A percentile compares a stretch with the other conserved stretches of the same genome.
Evolutionary conservation across 2,888 invertebrate species (phyloP).

Genomic region (Scelioninae gen. 2): DNA sequence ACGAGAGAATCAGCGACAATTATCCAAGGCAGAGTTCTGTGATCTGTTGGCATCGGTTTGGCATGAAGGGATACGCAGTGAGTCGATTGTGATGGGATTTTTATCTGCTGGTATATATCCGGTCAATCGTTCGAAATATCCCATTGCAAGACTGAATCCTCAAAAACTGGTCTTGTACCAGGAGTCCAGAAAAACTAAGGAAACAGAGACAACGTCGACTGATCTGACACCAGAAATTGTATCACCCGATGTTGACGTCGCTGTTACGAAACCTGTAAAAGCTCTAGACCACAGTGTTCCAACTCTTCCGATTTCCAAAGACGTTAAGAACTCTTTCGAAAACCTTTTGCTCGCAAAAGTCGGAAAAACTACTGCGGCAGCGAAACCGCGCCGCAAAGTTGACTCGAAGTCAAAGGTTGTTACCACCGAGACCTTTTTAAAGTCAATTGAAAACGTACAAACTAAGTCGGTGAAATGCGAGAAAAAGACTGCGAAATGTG

Average conservation of each 20-base stretch:
- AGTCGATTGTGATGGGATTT: slow-evolving; percentile 27
- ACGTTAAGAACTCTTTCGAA: slow-evolving; percentile 28
- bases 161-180: no score
- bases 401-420: slow-evolving; percentile 14
- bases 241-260: no score
- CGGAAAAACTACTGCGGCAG: not conserved
- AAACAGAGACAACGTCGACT: no score
- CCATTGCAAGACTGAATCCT: slow-evolving; percentile 11
- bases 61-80: slow-evolving; percentile 3
- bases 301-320: no score
- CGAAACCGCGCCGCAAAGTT: slow-evolving; percentile 27
- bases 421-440: slow-evolving; percentile 22
- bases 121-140: slow-evolving; percentile 14
- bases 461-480: not conserved
- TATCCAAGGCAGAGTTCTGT: slow-evolving; percentile 25
- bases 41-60: slow-evolving; percentile 29
- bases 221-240: no score
- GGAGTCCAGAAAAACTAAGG: no score
- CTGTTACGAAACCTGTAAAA: not conserved
- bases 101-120: slow-evolving; percentile 15
- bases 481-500: slow-evolving; percentile 1
- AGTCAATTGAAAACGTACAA: slow-evolving; percentile 13
- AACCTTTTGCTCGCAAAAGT: slow-evolving; percentile 16
- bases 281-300: not conserved
- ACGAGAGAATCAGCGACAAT: slow-evolving; percentile 2